These are phyloP conservation scores for Vesta saturnalis DNA, from an alignment of 2,888 invertebrate genomes.

Conservation along the genomic window DNA sequence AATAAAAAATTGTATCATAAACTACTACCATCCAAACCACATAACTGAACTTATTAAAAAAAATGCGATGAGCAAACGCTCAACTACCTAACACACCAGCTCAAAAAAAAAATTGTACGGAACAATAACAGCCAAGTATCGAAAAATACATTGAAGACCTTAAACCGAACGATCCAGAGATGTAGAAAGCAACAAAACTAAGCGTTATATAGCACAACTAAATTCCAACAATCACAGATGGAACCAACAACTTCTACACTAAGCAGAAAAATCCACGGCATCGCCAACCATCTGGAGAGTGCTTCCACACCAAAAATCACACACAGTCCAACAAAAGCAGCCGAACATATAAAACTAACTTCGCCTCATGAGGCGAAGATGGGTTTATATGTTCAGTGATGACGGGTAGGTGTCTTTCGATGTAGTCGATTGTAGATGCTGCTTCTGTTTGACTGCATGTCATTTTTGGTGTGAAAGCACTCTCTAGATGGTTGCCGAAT, in stretches of 20 bases:
- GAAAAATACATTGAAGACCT: conserved; percentile 13
- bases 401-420: too few species aligned
- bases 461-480: too few species aligned
- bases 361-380: conserved; percentile 5
- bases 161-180: conserved; percentile 13
- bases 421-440: too few species aligned
- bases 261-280: conserved; percentile 9
- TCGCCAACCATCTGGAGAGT: conserved; percentile 12
- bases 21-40: conserved; percentile 12
- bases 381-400: too few species aligned
- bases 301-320: conserved; percentile 2
- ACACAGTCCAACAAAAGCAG: conserved; percentile 5
- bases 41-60: conserved; percentile 10
- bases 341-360: conserved; percentile 11
- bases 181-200: conserved; percentile 7
- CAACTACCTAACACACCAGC: conserved; percentile 17
- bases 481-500: too few species aligned
- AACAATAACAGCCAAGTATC: conserved; percentile 1
- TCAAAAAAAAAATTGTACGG: conserved; percentile 15
- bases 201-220: conserved; percentile 3
- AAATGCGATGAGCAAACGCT: neutral
- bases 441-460: too few species aligned
- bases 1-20: neutral
- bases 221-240: conserved; percentile 7
- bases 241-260: neutral